phyloP scores from a whole-genome alignment of 2,888 invertebrate genomes.

The Calliphora vomitoria region DNA sequence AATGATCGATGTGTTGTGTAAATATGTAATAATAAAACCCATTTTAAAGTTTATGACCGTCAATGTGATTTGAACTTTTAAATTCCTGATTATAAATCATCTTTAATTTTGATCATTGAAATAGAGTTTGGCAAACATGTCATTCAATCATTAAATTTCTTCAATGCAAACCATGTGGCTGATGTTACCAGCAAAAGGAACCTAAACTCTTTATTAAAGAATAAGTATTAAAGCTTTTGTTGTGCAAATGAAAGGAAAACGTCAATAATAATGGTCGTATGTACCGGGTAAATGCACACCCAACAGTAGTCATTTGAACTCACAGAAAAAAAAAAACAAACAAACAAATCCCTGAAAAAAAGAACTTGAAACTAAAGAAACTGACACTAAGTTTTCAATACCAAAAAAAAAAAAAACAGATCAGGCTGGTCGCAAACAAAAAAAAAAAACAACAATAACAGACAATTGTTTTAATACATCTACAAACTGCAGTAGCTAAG shows the following conservation, averaged over 20 bases:
- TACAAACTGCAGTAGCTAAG: slow-evolving; percentile 55
- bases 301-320: not conserved
- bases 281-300: not conserved
- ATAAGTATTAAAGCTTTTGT: not conserved
- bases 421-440: slow-evolving; percentile 1
- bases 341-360: not conserved
- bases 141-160: slow-evolving; percentile 13
- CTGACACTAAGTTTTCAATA: slow-evolving; percentile 64
- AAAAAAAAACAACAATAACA: slow-evolving; percentile 42
- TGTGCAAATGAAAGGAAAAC: slow-evolving; percentile 47
- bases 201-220: slow-evolving; percentile 6
- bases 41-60: not conserved
- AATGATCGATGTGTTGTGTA: too few species aligned
- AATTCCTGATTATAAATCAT: not conserved
- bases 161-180: not conserved
- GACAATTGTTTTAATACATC: slow-evolving; percentile 53
- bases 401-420: slow-evolving; percentile 39
- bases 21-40: too few species aligned
- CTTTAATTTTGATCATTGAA: not conserved
- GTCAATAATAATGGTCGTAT: slow-evolving; percentile 38
- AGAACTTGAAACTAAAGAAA: slow-evolving; percentile 34
- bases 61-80: not conserved
- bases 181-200: not conserved
- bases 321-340: slow-evolving; percentile 20
- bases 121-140: slow-evolving; percentile 5